Evolutionary conservation across 2,888 invertebrate species (phyloP), one percentile per base, ranked within the genome.

Genomic region (Argynnis bischoffii): DNA sequence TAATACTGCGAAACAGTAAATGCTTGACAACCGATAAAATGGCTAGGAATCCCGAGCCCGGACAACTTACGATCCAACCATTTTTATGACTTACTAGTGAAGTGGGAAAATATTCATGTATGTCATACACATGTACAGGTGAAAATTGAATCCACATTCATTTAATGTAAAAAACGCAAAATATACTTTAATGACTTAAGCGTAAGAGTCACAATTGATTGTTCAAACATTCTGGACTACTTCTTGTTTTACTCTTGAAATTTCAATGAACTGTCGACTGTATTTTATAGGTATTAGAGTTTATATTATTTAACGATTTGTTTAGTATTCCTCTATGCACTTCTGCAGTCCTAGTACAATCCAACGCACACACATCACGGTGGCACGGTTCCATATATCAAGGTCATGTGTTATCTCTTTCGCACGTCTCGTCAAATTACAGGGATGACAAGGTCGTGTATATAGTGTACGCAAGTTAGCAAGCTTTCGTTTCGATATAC

Each of bases 261-360:
- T 11, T n/a, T 35, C 60, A 57, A 50, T 16, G 18, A 47, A 71
- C 59, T 64, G 64, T 18, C 16, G 50, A 56, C 63, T 48, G 16
- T 73, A 71, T 21, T 5, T 1, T 0, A 0, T 31, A 41, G 11
- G 2, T 64, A 50, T 66, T 46, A 51, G 2, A 21, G 64, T 41
- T 31, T 63, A 69, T 57, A 41, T 41, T 48, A 56, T 18, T 47
- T 54, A 41, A 16, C 47, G 11, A 8, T 11, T 4, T 53, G 18
- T 56, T 63, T 41, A 61, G 64, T 51, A 47, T 57, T 65, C 71
- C 75, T 72, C 83, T 83, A 79, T 77, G 74, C 75, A 72, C 78
- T 83, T 83, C 83, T 91, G 86, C 70, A 74, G 76, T 79, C 90
- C 89, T 90, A 79, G 90, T 91, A 90, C 81, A 80, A 78, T 79